These are phyloP conservation scores for Pinctada fucata DNA, from an alignment of 2,888 invertebrate genomes.

Conservation along the genomic window DNA sequence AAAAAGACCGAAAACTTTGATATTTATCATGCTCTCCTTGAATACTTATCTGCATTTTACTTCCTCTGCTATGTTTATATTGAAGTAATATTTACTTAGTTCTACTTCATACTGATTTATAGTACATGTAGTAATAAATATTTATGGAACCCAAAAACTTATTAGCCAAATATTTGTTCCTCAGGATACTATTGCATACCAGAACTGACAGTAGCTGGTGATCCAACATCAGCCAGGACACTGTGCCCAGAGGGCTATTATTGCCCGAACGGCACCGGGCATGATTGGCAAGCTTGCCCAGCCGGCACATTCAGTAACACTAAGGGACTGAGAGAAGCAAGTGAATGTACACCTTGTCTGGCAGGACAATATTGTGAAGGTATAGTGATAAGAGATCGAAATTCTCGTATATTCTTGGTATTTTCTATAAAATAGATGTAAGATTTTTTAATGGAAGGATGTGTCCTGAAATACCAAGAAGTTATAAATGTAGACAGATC, in stretches of 20 bases:
- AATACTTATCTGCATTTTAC: no score
- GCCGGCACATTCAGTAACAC: slow-evolving; percentile 64
- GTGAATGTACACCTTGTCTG: slow-evolving; percentile 66
- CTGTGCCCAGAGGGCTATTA: slow-evolving; percentile 71
- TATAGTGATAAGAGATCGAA: slow-evolving; percentile 39
- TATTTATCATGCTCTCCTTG: no score
- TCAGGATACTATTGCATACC: slow-evolving; percentile 74
- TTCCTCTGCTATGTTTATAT: no score
- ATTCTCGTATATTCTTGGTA: no score
- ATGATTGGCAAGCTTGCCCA: slow-evolving; percentile 72
- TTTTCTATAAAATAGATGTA: background rate
- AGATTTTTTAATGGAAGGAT: no score
- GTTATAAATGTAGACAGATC: background rate
- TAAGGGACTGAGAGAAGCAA: slow-evolving; percentile 55
- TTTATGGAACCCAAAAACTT: no score
- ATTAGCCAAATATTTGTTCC: no score
- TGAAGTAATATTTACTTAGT: no score
- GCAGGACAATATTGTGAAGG: slow-evolving; percentile 67
- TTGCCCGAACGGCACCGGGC: slow-evolving; percentile 74
- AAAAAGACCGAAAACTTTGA: no score
- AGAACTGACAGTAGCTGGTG: slow-evolving; percentile 62
- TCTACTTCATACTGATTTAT: no score
- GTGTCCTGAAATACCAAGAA: background rate
- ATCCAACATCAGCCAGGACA: slow-evolving; percentile 56
- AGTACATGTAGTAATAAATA: no score